Evolutionary conservation across 2,888 invertebrate genomes (phyloP), one percentile per base, ranked within the genome.

Genomic region (Caenorhabditis sinica): DNA sequence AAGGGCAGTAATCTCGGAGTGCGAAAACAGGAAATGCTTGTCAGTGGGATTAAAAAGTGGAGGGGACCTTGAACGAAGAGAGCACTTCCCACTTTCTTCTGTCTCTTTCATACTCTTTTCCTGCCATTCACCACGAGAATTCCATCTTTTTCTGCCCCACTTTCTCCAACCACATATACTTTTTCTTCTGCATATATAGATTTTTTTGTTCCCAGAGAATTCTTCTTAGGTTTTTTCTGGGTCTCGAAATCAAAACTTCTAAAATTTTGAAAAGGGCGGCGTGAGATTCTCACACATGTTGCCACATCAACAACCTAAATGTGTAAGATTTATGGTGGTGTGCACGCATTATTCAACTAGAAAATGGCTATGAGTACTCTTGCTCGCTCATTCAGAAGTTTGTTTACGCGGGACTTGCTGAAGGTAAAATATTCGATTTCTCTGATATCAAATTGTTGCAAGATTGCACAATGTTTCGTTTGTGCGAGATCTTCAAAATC

Each of bases 41-140:
- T 56, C 69, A 17, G 17, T 23, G 36, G 79, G 80, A 80, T 80
- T 80, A 80, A 80, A 65, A 65, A 65, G n/a, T 25, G 15, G 28
- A 80, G 45, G 25, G 71, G 68, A 20, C 56, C 68, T 36, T 36
- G 66, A 43, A 56, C 25, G 40, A 60, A 9, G 74, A 23, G 53
- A 23, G 53, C 76, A 60, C 36, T 23, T 49, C n/a, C n/a, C n/a
- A n/a, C n/a, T n/a, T 45, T 49, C 15, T 25, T 11, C 71, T 5
- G 20, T 49, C 56, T 23, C 63, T 28, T 60, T 51, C 28, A 17
- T 20, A 15, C 40, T 40, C 53, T 63, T 30, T 28, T 72, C 30
- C 43, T 15, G n/a, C 63, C 63, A 51, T 74, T 63, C 33, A 28
- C 25, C 6, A 8, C 45, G 72, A 58, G 72, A 72, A 30, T 63